These are phyloP conservation scores for Kryptolebias ocellatus DNA, from an alignment of 2,797 vertebrate species.

Conservation along the genomic window DNA sequence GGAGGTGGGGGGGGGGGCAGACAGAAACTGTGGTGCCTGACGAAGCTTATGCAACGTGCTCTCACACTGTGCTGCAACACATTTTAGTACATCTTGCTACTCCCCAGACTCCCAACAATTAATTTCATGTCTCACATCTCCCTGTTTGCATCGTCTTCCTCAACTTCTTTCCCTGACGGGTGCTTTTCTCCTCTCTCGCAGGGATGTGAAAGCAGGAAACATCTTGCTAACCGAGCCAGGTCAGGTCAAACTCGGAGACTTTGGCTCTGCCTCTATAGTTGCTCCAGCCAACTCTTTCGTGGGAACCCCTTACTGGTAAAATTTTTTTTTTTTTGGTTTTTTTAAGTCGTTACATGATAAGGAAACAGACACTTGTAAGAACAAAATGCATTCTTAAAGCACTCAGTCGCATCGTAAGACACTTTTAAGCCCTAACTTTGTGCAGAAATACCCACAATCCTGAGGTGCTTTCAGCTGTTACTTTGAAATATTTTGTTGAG, in stretches of 20 bases:
- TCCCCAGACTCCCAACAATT: conserved; percentile 13
- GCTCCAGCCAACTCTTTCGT: conserved; percentile 95
- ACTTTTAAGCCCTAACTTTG: not conserved
- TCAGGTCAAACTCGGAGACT: conserved; percentile 93
- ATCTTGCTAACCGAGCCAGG: conserved; percentile 93
- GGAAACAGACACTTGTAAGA: not conserved
- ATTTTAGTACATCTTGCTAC: conserved; percentile 19
- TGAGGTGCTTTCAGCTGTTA: no score
- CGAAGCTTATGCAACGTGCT: conserved; percentile 52
- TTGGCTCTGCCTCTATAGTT: conserved; percentile 91
- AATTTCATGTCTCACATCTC: conserved; percentile 11
- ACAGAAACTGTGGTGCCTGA: conserved; percentile 50
- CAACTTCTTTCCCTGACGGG: conserved; percentile 17
- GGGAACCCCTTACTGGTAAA: conserved; percentile 94
- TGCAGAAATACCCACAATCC: not conserved
- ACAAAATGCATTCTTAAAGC: not conserved
- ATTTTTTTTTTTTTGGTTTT: not conserved
- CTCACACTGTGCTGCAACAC: conserved; percentile 20
- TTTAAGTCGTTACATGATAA: not conserved
- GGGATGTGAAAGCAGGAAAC: conserved; percentile 95
- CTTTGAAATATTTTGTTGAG: no score
- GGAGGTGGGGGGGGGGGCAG: conserved; percentile 44
- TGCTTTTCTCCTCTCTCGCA: conserved; percentile 42
- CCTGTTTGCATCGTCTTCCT: conserved; percentile 17
- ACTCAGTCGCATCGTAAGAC: not conserved